Percentiles rank a stretch among this genome's conserved stretches.
phyloP scores from a whole-genome alignment of 1,140 invertebrate genomes.

The Tetraneura akinire region DNA sequence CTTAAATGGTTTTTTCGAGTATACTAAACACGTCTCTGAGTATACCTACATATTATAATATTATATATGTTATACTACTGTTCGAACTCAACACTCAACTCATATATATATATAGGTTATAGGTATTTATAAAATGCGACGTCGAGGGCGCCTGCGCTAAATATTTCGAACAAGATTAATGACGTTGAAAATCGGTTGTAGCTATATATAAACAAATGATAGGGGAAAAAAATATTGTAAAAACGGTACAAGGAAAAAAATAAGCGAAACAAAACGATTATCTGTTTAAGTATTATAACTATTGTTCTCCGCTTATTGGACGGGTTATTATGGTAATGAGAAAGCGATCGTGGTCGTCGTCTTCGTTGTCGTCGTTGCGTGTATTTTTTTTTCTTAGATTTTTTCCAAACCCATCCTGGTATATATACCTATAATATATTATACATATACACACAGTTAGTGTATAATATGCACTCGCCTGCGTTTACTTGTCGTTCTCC shows the following conservation, averaged over 20 bases:
- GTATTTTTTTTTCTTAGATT: background rate
- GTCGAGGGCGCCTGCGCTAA: slow-evolving; percentile 19
- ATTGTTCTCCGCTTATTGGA: slow-evolving; percentile 45
- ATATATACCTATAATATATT: too few relatives aligned
- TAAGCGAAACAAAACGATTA: slow-evolving; percentile 30
- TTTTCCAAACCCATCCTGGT: slow-evolving; percentile 33
- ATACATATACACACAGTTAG: too few relatives aligned
- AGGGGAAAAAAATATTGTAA: background rate
- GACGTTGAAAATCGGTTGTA: slow-evolving; percentile 13
- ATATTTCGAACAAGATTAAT: slow-evolving; percentile 38
- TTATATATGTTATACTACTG: background rate
- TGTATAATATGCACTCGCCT: too few relatives aligned
- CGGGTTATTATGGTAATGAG: slow-evolving; percentile 51
- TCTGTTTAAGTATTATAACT: slow-evolving; percentile 24
- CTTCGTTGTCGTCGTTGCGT: slow-evolving; percentile 1
- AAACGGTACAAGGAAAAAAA: slow-evolving; percentile 16
- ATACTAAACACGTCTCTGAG: background rate
- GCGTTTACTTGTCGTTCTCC: slow-evolving; percentile 36
- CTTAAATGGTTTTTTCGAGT: background rate
- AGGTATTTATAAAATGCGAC: background rate
- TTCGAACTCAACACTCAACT: background rate
- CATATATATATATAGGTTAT: background rate
- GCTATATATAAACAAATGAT: background rate
- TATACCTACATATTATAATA: too few relatives aligned
- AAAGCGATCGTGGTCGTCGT: slow-evolving; percentile 34